These are phyloP conservation scores for Ammospiza nelsoni DNA, from an alignment of 2,113 vertebrate genomes.

Conservation along the genomic window DNA sequence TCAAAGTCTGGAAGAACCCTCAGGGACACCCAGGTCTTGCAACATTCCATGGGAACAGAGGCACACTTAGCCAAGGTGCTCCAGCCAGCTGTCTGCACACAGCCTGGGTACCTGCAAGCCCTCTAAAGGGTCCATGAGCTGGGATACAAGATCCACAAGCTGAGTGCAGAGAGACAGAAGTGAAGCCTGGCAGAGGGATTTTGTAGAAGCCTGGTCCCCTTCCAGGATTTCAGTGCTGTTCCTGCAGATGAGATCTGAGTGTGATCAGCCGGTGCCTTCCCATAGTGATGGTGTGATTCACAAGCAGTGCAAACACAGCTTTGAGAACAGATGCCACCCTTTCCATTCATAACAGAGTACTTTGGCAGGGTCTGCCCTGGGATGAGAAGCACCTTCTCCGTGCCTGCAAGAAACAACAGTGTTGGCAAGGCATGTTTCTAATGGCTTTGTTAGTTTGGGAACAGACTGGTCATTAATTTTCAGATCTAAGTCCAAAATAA, in stretches of 20 bases:
- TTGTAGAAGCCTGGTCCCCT: not conserved
- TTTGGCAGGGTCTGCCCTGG: slow-evolving; percentile 23
- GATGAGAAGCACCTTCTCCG: not conserved
- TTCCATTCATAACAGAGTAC: not conserved
- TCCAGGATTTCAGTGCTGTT: slow-evolving; percentile 9
- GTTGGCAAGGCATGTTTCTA: not conserved
- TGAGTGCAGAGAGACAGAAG: not conserved
- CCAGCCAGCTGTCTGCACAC: not conserved
- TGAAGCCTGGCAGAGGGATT: not conserved
- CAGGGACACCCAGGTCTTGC: not conserved
- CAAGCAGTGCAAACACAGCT: slow-evolving; percentile 44
- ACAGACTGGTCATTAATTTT: not conserved
- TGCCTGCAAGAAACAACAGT: not conserved
- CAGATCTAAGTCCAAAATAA: not conserved
- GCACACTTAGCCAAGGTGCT: not conserved
- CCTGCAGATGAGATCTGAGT: not conserved
- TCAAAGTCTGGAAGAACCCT: not conserved
- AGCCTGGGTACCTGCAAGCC: not conserved
- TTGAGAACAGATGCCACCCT: slow-evolving; percentile 31
- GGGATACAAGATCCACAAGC: not conserved
- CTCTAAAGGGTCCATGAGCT: not conserved
- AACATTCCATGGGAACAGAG: not conserved
- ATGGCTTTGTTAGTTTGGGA: not conserved
- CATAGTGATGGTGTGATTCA: not conserved
- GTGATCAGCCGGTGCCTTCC: not conserved